Percentiles rank a stretch among this genome's conserved stretches.
These are phyloP conservation scores for Fissipunctia ypsillon DNA, from an alignment of 2,888 invertebrate species.

Conservation along the genomic window DNA sequence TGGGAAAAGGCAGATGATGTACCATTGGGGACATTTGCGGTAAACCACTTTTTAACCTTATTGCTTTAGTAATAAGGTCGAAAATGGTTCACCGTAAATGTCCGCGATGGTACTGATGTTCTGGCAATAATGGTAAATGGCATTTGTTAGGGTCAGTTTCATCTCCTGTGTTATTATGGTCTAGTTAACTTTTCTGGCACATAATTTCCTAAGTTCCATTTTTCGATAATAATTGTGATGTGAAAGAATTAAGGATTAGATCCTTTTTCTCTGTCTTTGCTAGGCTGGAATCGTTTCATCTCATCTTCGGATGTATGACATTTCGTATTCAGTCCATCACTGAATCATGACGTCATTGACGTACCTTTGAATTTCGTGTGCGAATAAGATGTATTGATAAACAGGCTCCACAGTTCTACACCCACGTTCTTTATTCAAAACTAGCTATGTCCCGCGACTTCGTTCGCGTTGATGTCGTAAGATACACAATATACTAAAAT, in stretches of 20 bases:
- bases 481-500: no score
- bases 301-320: background rate
- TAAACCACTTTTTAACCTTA: no score
- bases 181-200: background rate
- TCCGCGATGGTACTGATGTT: no score
- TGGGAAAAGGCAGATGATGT: no score
- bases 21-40: no score
- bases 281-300: background rate
- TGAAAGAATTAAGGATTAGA: background rate
- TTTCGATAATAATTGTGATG: background rate
- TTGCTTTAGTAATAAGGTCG: no score
- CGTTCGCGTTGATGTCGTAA: no score
- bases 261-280: background rate
- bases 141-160: no score
- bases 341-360: slow-evolving; percentile 37
- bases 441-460: no score
- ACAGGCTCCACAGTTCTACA: slow-evolving; percentile 44
- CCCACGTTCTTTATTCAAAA: slow-evolving; percentile 35
- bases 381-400: slow-evolving; percentile 28
- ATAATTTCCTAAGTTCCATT: background rate
- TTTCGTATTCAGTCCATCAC: slow-evolving; percentile 2
- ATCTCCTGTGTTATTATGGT: no score
- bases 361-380: slow-evolving; percentile 39
- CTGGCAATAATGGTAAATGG: no score
- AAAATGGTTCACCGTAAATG: no score